These are phyloP conservation scores for Xestia ashworthii DNA, from an alignment of 2,888 invertebrate species.

Conservation along the genomic window DNA sequence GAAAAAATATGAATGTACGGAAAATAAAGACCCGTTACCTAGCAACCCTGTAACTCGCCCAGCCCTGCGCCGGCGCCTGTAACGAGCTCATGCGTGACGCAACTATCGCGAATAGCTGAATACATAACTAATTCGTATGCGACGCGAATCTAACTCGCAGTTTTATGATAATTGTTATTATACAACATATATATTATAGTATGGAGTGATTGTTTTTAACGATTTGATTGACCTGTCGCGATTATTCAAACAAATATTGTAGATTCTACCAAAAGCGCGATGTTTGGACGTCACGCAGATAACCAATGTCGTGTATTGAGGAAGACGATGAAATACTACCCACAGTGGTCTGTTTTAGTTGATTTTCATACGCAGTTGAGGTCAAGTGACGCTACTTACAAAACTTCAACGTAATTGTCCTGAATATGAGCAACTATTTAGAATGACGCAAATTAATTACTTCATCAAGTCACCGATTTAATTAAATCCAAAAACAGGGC, in stretches of 20 bases:
- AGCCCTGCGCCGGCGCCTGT: constrained; percentile 54
- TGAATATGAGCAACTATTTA: constrained; percentile 1
- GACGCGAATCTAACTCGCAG: constrained; percentile 25
- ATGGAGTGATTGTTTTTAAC: not conserved
- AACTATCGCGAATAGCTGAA: constrained; percentile 7
- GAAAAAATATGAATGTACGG: not conserved
- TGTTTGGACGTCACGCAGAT: constrained; percentile 1
- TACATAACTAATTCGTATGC: constrained; percentile 31
- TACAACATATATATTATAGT: not conserved
- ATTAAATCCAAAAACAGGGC: not conserved
- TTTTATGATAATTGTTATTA: constrained; percentile 37
- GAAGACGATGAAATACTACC: not conserved
- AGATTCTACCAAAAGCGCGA: not conserved
- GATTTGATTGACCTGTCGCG: not conserved
- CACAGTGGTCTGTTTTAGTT: not conserved
- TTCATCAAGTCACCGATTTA: not conserved
- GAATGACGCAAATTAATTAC: not conserved
- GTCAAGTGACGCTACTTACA: not conserved
- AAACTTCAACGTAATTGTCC: not conserved
- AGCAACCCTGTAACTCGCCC: not conserved
- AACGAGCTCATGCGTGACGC: constrained; percentile 44
- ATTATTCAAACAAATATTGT: not conserved
- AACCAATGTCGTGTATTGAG: not conserved
- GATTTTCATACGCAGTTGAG: not conserved
- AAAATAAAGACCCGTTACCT: not conserved